Conservation (phyloP, 2,888 invertebrate species). For the Agrilus mali region DNA sequence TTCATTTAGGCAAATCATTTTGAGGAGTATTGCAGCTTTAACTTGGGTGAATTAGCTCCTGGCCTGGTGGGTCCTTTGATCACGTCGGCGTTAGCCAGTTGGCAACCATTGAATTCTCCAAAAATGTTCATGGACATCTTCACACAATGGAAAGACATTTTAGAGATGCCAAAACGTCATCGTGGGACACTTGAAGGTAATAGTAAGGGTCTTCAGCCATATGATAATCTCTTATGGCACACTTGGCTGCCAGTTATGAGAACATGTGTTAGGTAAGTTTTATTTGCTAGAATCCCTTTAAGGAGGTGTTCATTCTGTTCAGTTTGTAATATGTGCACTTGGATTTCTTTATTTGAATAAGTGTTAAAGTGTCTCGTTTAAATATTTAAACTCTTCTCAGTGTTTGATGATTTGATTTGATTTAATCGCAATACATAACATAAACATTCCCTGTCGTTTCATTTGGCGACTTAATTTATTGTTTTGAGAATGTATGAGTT, state of each 20-base stretch:
- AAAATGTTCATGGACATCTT: constrained; percentile 51
- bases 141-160: constrained; percentile 56
- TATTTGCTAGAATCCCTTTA: too few species aligned
- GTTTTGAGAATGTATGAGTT: too few species aligned
- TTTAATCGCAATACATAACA: too few species aligned
- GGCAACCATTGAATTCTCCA: constrained; percentile 67
- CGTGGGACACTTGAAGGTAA: constrained; percentile 35
- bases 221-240: constrained; percentile 79
- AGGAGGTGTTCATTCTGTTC: too few species aligned
- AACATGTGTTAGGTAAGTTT: constrained; percentile 55
- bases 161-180: constrained; percentile 29
- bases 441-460: too few species aligned
- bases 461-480: too few species aligned
- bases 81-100: constrained; percentile 57
- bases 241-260: constrained; percentile 79
- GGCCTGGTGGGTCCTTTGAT: constrained; percentile 75
- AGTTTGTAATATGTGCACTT: too few species aligned
- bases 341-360: too few species aligned
- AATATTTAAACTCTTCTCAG: too few species aligned
- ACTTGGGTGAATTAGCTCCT: constrained; percentile 70
- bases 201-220: constrained; percentile 48
- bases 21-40: constrained; percentile 73
- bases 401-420: too few species aligned
- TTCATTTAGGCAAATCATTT: constrained; percentile 45
- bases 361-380: too few species aligned